Evolutionary conservation across 1,140 invertebrate genomes (phyloP).

Genomic region (Metopolophium dirhodum): DNA sequence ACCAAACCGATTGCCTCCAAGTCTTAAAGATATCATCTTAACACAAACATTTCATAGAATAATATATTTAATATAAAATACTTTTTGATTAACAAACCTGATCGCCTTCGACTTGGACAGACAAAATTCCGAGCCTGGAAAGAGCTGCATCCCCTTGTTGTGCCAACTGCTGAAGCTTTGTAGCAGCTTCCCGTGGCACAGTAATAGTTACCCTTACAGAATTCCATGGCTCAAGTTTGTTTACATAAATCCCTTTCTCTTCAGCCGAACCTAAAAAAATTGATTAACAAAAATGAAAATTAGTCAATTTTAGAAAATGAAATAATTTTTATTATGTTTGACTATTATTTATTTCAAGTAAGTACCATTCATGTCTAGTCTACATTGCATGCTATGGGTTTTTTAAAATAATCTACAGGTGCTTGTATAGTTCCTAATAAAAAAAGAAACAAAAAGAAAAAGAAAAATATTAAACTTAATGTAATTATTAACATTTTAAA

Average conservation of each 20-base stretch:
- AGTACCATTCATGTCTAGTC: constrained; percentile 57
- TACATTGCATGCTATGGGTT: constrained; percentile 57
- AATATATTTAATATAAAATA: background rate
- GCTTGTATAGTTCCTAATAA: constrained; percentile 57
- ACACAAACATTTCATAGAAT: background rate
- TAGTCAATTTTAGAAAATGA: background rate
- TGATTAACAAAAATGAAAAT: background rate
- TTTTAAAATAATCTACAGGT: constrained; percentile 57
- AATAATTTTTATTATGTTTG: background rate
- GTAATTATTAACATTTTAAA: background rate
- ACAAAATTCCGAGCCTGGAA: constrained; percentile 89
- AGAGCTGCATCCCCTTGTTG: constrained; percentile 86
- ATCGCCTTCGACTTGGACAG: constrained; percentile 95
- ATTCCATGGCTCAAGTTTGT: constrained; percentile 97
- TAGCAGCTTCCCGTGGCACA: constrained; percentile 91
- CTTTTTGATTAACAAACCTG: constrained; percentile 69
- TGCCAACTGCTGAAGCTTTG: constrained; percentile 86
- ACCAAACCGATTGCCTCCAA: constrained; percentile 74
- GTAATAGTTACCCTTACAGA: constrained; percentile 96
- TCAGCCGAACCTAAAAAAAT: constrained; percentile 53
- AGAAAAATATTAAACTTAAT: constrained; percentile 42
- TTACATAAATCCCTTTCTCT: constrained; percentile 63
- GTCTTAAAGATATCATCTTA: constrained; percentile 82
- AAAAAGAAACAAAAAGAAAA: constrained; percentile 53
- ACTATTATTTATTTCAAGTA: constrained; percentile 28